Evolutionary conservation across 2,888 invertebrate genomes (phyloP), one percentile per base, ranked within the genome.

Genomic region (Timandra comae): DNA sequence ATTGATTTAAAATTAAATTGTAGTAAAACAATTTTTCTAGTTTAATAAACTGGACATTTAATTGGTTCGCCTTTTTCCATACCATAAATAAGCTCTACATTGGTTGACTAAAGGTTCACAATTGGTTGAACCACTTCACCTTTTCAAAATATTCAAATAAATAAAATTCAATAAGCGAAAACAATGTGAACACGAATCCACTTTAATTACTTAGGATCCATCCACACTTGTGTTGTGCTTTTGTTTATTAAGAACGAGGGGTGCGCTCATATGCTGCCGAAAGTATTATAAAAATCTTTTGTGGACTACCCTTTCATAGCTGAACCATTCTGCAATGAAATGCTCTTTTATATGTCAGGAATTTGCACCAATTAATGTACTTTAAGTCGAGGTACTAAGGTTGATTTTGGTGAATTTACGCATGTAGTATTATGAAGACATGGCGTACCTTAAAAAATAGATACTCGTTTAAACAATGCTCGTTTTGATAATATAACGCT

Each of bases 241-340:
- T 53, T 59, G 62, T 68, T 69, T 66, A 68, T 70, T 68, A 68
- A 66, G 63, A 70, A 62, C 63, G 58, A 56, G 52, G 60, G 54
- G 60, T 24, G 4, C 58, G 56, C 58, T 63, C 67, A 66, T 70
- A 60, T 63, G 52, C 65, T 64, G 69, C 68, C 77, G 45, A 79
- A 79, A 75, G 73, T 76, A 73, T 73, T 74, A 69, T 72, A 76
- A 79, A 81, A 79, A 76, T 52, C 71, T 71, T 81, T 82, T 81
- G 71, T 77, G 49, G 57, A 54, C 56, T 66, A 75, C 75, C 82
- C 78, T 72, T 78, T 74, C 61, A 67, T 56, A 46, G 47, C 52
- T 48, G 46, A 59, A 65, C 63, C 49, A 56, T 58, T 60, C 52
- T 59, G 56, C 62, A 56, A 63, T 71, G 73, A 72, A 76, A 74